A percentile compares a stretch with the other conserved stretches of the same genome.
Conservation (phyloP, 2,888 invertebrate species). For the Nomada ferruginata region DNA sequence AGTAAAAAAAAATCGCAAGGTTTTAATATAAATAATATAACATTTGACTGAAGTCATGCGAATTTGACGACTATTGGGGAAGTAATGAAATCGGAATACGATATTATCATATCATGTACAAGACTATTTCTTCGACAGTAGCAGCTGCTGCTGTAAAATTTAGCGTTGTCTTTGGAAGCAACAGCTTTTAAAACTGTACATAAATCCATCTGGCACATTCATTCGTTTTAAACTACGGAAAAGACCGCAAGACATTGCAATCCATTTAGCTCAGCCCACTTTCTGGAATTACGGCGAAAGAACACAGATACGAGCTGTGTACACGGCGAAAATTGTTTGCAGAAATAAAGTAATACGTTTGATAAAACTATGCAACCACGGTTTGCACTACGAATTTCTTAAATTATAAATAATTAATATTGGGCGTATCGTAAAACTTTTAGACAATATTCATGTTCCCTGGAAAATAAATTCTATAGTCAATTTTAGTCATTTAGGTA, state of each 20-base stretch:
- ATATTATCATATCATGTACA: constrained; percentile 30
- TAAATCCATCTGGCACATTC: constrained; percentile 67
- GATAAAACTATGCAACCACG: constrained; percentile 20
- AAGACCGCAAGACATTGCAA: constrained; percentile 65
- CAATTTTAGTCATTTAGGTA: too few relatives aligned
- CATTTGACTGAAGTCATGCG: neutral
- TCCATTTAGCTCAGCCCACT: constrained; percentile 68
- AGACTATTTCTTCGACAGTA: constrained; percentile 36
- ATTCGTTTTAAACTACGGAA: constrained; percentile 66
- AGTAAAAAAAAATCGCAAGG: too few relatives aligned
- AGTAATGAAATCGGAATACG: neutral
- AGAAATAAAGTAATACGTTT: constrained; percentile 22
- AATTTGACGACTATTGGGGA: neutral
- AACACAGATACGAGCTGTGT: constrained; percentile 41
- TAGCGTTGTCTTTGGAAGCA: constrained; percentile 30
- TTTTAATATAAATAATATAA: too few relatives aligned
- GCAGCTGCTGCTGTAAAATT: neutral
- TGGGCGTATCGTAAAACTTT: neutral
- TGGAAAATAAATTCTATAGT: too few relatives aligned
- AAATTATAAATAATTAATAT: neutral
- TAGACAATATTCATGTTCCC: too few relatives aligned
- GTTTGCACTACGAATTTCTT: constrained; percentile 1
- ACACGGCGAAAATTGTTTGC: constrained; percentile 40
- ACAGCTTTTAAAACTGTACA: constrained; percentile 60
- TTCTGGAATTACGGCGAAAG: constrained; percentile 62